Conservation (phyloP, 2,888 invertebrate genomes). For the Rhamnusium bicolor region DNA sequence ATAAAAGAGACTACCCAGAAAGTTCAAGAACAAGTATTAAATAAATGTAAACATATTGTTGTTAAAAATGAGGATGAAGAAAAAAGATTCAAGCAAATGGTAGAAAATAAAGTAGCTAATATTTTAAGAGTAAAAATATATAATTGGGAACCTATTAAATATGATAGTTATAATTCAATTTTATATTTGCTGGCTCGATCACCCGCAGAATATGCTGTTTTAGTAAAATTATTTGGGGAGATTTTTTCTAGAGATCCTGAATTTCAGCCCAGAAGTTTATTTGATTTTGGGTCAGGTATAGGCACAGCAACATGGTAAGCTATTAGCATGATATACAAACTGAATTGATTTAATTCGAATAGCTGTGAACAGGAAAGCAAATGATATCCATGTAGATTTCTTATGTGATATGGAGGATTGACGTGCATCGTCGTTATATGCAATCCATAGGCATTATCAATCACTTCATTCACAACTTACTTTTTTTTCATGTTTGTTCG, state of each 20-base stretch:
- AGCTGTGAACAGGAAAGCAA: no score
- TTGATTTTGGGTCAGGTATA: constrained; percentile 94
- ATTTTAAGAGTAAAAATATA: constrained; percentile 77
- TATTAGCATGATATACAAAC: no score
- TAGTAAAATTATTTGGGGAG: constrained; percentile 82
- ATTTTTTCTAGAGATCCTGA: constrained; percentile 77
- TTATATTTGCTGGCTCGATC: constrained; percentile 83
- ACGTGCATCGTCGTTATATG: no score
- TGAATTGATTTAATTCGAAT: no score
- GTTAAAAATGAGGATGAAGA: constrained; percentile 69
- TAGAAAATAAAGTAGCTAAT: constrained; percentile 74
- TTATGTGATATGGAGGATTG: no score
- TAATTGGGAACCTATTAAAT: constrained; percentile 83
- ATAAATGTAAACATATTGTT: constrained; percentile 64
- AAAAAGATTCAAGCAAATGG: constrained; percentile 70
- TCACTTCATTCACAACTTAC: no score
- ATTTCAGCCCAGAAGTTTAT: constrained; percentile 84
- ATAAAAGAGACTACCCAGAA: constrained; percentile 71
- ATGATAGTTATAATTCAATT: constrained; percentile 77
- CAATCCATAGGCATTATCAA: no score
- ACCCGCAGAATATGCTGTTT: constrained; percentile 83
- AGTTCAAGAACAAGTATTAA: constrained; percentile 64
- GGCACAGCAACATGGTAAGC: constrained; percentile 84
- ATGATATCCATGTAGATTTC: no score
- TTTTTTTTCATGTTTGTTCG: neutral